Percentiles rank a stretch among this genome's conserved stretches.
phyloP scores from a whole-genome alignment of 2,888 invertebrate species.

The Galerucella pusilla region DNA sequence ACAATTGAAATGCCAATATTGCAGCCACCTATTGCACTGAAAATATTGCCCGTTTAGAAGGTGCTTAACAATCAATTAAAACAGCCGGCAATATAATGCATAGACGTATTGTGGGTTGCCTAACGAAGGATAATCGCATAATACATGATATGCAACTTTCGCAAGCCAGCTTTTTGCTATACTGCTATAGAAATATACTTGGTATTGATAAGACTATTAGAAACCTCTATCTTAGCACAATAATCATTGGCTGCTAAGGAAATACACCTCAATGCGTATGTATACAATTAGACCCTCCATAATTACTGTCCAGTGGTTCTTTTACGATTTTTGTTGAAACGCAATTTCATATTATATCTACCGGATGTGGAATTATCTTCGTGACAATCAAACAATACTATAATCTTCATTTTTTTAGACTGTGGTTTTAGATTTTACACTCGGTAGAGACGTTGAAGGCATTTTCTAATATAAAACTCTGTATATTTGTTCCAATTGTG shows the following conservation, averaged over 20 bases:
- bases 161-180: no score
- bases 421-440: not conserved
- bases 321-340: not conserved
- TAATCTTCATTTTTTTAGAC: conserved; percentile 4
- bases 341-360: conserved; percentile 1
- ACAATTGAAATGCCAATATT: no score
- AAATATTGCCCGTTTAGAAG: no score
- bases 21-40: no score
- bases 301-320: not conserved
- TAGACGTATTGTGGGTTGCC: no score
- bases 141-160: no score
- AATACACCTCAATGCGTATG: not conserved
- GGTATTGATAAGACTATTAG: not conserved
- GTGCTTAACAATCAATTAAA: no score
- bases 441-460: no score
- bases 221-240: not conserved
- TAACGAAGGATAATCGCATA: no score
- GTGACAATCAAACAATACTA: conserved; percentile 9
- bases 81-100: no score
- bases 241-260: not conserved
- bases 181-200: not conserved
- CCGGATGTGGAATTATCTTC: conserved; percentile 8
- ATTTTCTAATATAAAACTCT: not conserved
- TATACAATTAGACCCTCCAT: not conserved
- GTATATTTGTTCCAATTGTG: not conserved